phyloP scores from a whole-genome alignment of 2,888 invertebrate species.

The Therioaphis trifolii region DNA sequence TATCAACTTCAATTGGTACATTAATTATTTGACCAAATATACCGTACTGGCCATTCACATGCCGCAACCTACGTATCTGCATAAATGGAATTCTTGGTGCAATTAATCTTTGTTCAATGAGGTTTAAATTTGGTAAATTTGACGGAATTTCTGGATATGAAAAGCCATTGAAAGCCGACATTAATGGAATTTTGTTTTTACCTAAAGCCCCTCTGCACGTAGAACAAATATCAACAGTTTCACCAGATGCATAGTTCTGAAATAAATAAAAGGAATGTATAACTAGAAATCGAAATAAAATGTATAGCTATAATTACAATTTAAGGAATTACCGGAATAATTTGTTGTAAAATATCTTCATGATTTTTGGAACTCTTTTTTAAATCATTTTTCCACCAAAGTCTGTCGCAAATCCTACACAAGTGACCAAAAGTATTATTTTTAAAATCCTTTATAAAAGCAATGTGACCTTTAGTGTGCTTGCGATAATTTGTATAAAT shows the following conservation, averaged over 20 bases:
- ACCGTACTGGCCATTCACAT: conserved; percentile 63
- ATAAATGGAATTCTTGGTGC: conserved; percentile 64
- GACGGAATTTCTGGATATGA: conserved; percentile 62
- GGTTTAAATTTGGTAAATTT: conserved; percentile 59
- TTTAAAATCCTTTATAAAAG: not conserved
- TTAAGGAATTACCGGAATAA: not conserved
- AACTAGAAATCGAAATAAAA: not conserved
- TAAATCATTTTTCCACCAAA: not conserved
- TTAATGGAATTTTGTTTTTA: conserved; percentile 59
- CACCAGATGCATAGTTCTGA: conserved; percentile 16
- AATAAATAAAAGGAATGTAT: not conserved
- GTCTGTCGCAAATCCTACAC: conserved; percentile 2
- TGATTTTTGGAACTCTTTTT: not conserved
- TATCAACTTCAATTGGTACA: conserved; percentile 64
- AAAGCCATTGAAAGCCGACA: conserved; percentile 63
- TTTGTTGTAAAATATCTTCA: not conserved
- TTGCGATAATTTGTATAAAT: not conserved
- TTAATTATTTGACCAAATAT: conserved; percentile 64
- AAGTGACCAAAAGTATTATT: not conserved
- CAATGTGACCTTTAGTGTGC: not conserved
- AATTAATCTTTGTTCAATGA: conserved; percentile 64
- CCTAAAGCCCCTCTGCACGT: conserved; percentile 60
- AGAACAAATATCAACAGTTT: conserved; percentile 58
- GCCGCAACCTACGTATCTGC: conserved; percentile 62
- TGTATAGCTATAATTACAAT: not conserved